phyloP scores from a whole-genome alignment of 2,888 invertebrate species.

The Eupithecia subfuscata region DNA sequence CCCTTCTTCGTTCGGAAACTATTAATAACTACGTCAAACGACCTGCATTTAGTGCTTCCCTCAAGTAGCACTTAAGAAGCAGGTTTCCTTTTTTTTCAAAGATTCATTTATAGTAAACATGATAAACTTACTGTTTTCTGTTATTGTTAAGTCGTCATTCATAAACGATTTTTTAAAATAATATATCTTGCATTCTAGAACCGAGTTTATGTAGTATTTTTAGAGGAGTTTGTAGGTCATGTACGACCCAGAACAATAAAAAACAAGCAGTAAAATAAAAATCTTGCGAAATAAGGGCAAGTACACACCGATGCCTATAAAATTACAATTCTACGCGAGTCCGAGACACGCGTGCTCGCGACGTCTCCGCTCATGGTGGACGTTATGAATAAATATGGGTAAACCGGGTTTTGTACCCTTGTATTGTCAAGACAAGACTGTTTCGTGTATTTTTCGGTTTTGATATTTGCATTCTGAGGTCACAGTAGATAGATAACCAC shows the following conservation, averaged over 20 bases:
- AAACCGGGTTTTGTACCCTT: neutral
- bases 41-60: neutral
- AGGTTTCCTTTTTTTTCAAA: neutral
- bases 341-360: conserved; percentile 43
- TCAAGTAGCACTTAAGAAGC: neutral
- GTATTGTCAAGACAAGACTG: neutral
- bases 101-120: too few species aligned
- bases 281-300: conserved; percentile 9
- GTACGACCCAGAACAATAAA: neutral
- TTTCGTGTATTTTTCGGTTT: neutral
- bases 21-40: too few species aligned
- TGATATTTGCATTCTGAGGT: too few species aligned
- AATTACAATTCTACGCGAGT: conserved; percentile 41
- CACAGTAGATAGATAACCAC: too few species aligned
- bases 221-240: neutral
- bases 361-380: conserved; percentile 25
- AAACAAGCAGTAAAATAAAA: conserved; percentile 4
- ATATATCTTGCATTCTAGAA: neutral
- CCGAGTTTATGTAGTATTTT: neutral
- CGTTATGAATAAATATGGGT: neutral
- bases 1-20: too few species aligned
- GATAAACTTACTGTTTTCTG: too few species aligned
- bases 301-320: conserved; percentile 16
- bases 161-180: too few species aligned
- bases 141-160: too few species aligned